Conservation (phyloP, 2,888 invertebrate species). For the Poecilobothrus nobilitatus region DNA sequence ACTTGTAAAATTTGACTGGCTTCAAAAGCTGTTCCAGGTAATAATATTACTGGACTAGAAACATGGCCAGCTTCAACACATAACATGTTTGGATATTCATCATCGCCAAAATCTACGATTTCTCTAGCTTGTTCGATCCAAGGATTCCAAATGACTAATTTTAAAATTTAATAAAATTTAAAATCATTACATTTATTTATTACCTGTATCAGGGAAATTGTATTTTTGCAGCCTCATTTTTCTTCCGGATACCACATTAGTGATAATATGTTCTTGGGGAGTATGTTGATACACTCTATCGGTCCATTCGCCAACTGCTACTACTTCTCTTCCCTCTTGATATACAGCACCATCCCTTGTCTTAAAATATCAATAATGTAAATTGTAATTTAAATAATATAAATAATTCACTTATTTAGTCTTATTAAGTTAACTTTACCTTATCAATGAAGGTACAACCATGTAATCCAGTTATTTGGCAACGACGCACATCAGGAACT, state of each 20-base stretch:
- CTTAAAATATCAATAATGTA: slow-evolving; percentile 39
- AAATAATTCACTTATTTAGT: not conserved
- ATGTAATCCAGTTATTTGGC: slow-evolving; percentile 86
- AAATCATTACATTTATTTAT: slow-evolving; percentile 16
- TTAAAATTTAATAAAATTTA: slow-evolving; percentile 9
- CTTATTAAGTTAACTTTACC: slow-evolving; percentile 43
- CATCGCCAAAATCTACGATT: slow-evolving; percentile 91
- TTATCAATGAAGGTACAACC: slow-evolving; percentile 85
- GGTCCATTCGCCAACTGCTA: slow-evolving; percentile 85
- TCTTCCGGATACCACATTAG: slow-evolving; percentile 82
- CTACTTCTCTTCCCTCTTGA: slow-evolving; percentile 84
- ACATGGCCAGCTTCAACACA: slow-evolving; percentile 93
- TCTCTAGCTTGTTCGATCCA: slow-evolving; percentile 90
- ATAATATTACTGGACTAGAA: slow-evolving; percentile 73
- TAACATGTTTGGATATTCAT: slow-evolving; percentile 93
- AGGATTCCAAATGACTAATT: slow-evolving; percentile 86
- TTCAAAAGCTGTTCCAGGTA: slow-evolving; percentile 86
- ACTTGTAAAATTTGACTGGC: slow-evolving; percentile 85
- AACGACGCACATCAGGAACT: slow-evolving; percentile 86
- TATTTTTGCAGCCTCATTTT: slow-evolving; percentile 90
- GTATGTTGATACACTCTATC: slow-evolving; percentile 91
- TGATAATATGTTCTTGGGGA: slow-evolving; percentile 84
- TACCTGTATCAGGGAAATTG: slow-evolving; percentile 88
- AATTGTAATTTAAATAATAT: slow-evolving; percentile 9
- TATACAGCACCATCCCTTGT: slow-evolving; percentile 77